phyloP scores from a whole-genome alignment of 2,113 vertebrate species.

The Chaenocephalus aceratus region DNA sequence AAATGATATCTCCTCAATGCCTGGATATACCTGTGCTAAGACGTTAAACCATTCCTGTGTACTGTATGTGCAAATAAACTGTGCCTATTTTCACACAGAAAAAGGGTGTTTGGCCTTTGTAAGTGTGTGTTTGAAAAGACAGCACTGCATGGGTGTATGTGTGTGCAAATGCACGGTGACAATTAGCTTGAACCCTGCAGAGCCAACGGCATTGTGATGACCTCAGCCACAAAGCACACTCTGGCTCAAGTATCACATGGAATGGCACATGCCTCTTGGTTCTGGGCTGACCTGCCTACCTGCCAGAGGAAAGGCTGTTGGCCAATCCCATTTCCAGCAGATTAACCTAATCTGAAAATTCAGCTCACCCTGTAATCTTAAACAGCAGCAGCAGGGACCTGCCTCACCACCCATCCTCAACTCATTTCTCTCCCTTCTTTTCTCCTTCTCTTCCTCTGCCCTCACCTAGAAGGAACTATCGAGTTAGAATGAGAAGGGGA shows the following conservation, averaged over 20 bases:
- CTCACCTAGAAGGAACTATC: slow-evolving; percentile 82
- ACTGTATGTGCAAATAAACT: not conserved
- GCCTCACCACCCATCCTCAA: slow-evolving; percentile 64
- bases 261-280: slow-evolving; percentile 63
- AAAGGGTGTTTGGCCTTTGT: slow-evolving; percentile 21
- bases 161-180: slow-evolving; percentile 39
- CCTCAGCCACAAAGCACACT: slow-evolving; percentile 60
- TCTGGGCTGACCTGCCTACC: slow-evolving; percentile 57
- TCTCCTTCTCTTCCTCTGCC: slow-evolving; percentile 62
- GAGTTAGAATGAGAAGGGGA: slow-evolving; percentile 83
- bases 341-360: slow-evolving; percentile 81
- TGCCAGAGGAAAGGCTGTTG: slow-evolving; percentile 62
- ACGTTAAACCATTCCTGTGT: not conserved
- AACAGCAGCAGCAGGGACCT: slow-evolving; percentile 69
- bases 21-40: not conserved
- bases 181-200: slow-evolving; percentile 51
- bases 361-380: slow-evolving; percentile 80
- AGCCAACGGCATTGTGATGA: slow-evolving; percentile 57
- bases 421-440: slow-evolving; percentile 52
- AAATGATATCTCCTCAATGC: slow-evolving; percentile 22
- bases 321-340: slow-evolving; percentile 79
- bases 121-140: slow-evolving; percentile 3
- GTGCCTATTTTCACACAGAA: not conserved
- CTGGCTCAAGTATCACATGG: slow-evolving; percentile 71
- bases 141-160: slow-evolving; percentile 40